Evolutionary conservation across 1,140 invertebrate species (phyloP).

Genomic region (Planococcus citri): DNA sequence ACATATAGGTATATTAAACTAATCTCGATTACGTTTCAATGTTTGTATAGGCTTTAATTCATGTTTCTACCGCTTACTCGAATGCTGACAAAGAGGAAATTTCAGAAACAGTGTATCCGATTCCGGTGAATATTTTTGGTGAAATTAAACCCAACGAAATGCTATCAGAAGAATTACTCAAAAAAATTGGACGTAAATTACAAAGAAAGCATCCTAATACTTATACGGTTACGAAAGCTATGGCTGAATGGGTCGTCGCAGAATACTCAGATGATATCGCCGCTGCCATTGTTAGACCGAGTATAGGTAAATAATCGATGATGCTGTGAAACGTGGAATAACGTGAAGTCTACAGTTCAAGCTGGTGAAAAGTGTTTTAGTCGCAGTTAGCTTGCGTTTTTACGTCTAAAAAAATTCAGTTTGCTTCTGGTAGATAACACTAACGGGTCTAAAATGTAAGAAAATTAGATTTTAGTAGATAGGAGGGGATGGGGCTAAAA

Average conservation of each 20-base stretch:
- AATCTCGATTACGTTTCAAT: too few species aligned
- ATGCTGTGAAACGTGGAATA: too few species aligned
- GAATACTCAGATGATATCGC: constrained; percentile 52
- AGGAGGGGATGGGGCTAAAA: too few species aligned
- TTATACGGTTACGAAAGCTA: constrained; percentile 74
- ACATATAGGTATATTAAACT: too few species aligned
- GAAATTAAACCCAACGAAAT: constrained; percentile 47
- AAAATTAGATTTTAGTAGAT: too few species aligned
- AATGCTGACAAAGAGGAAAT: constrained; percentile 59
- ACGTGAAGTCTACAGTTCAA: too few species aligned
- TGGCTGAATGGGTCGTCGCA: constrained; percentile 63
- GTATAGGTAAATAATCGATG: too few species aligned
- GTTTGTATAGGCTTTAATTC: constrained; percentile 65
- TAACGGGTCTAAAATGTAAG: too few species aligned
- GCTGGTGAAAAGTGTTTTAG: too few species aligned
- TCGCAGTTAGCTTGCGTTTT: too few species aligned
- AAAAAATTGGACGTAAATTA: constrained; percentile 40
- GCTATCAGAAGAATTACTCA: constrained; percentile 44
- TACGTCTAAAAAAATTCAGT: too few species aligned
- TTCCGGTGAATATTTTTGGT: constrained; percentile 46
- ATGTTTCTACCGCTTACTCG: constrained; percentile 80
- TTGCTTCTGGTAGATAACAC: too few species aligned
- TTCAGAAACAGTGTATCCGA: constrained; percentile 57
- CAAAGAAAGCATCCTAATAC: constrained; percentile 70
- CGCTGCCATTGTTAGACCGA: constrained; percentile 78